Base-by-base conservation (phyloP, 2,888 invertebrate species). In the Pantelozetes paolii region DNA sequence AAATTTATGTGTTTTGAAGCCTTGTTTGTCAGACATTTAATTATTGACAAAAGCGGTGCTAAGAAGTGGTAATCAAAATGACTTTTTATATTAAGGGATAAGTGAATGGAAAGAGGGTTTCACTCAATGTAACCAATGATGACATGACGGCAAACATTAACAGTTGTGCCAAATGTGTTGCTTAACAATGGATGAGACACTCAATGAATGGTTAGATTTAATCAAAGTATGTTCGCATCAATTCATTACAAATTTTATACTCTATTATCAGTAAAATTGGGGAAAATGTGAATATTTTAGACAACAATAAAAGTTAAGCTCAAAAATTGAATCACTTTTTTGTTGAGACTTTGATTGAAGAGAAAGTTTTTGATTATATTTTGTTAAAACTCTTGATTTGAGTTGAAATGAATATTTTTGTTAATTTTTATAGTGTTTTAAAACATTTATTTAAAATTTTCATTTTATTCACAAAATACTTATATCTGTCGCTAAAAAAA, bases 81-180 rank as follows among this genome's bases (percentile, higher is more conserved):
- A 64, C 64, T 64, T 64, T 64, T 64, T 64, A 64, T 64, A 30
- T 30, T 28, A 59, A 5, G 18, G 18, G 5, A 54, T 9, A 3
- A 57, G 26, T 57, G 26, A 62, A 13, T 64, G 36, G 36, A 18
- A 36, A 64, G 28, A 36, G 15, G 36, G n/a, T 32, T 64, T 64
- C 13, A 20, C 2, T 9, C 30, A 64, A 30, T 36, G 64, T 64
- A 15, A 64, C 20, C 20, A 64, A 18, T 5, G 20, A 64, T 64
- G 64, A 64, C 36, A 36, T 64, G 57, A 28, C n/a, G 64, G 36
- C 64, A 64, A 64, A 64, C 64, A 64, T 64, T 64, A 64, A 64
- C 64, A 64, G 64, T 64, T 64, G 64, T 36, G 32, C 30, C 36
- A 64, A 64, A 64, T n/a, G 36, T 36, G 32, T 64, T 32, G 20